These are phyloP conservation scores for Sternotherus odoratus DNA, from an alignment of 2,797 vertebrate species.

Conservation along the genomic window DNA sequence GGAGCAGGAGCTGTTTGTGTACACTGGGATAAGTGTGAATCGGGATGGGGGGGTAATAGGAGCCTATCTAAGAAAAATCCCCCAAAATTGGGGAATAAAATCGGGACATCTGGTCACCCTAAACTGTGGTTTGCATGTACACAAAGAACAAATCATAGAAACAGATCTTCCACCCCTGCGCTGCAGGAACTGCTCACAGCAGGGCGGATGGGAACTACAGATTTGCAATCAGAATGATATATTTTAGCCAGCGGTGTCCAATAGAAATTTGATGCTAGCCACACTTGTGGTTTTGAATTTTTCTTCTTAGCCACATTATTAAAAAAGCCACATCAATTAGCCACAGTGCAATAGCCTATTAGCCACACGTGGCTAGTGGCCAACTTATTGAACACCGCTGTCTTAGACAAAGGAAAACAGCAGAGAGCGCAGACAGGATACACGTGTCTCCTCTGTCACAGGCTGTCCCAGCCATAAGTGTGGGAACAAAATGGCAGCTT, in stretches of 20 bases:
- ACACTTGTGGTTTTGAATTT: too few relatives aligned
- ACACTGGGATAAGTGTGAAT: neutral
- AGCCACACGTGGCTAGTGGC: too few relatives aligned
- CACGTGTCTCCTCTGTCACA: neutral
- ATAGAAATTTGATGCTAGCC: too few relatives aligned
- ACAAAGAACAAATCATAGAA: neutral
- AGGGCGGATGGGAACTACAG: neutral
- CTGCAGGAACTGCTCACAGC: neutral
- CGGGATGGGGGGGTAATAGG: too few relatives aligned
- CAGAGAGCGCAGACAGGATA: neutral
- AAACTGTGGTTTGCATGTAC: neutral
- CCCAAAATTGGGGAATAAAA: too few relatives aligned
- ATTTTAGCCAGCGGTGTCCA: neutral
- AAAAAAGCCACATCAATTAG: too few relatives aligned
- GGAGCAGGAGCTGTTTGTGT: accelerated
- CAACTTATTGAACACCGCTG: too few relatives aligned
- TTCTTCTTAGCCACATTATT: too few relatives aligned
- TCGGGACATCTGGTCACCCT: too few relatives aligned
- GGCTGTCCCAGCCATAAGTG: accelerated
- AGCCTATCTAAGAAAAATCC: too few relatives aligned
- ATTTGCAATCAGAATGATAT: neutral
- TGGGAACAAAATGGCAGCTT: neutral
- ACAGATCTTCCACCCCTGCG: neutral
- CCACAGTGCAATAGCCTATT: too few relatives aligned
- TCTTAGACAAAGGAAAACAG: neutral